phyloP scores from a whole-genome alignment of 2,113 vertebrate genomes.

The Myrmophylax atrothorax region DNA sequence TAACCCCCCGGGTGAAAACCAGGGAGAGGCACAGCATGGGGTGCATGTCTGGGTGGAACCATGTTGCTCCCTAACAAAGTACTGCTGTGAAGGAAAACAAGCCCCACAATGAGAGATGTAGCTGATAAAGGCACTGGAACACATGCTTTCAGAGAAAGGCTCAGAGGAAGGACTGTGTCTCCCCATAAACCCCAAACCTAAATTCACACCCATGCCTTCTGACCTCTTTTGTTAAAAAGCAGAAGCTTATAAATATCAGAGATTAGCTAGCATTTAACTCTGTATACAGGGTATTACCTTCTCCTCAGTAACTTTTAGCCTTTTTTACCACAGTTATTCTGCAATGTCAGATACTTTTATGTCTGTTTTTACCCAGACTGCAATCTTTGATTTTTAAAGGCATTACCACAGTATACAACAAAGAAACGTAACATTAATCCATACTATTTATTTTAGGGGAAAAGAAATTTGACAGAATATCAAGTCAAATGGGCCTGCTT shows the following conservation, averaged over 20 bases:
- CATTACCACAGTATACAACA: background rate
- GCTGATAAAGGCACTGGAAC: fast-evolving
- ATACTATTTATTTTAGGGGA: background rate
- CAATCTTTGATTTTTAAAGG: background rate
- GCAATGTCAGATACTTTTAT: background rate
- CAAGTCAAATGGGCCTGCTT: background rate
- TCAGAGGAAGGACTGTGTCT: background rate
- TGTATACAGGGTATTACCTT: background rate
- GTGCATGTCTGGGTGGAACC: background rate
- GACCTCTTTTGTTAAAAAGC: background rate
- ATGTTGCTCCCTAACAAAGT: background rate
- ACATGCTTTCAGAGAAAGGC: fast-evolving
- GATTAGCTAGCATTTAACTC: background rate
- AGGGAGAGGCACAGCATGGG: background rate
- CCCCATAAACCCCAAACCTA: background rate
- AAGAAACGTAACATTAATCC: background rate
- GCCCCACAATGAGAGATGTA: background rate
- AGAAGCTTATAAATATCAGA: background rate
- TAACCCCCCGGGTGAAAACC: background rate
- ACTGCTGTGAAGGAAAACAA: background rate
- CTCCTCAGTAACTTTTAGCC: background rate
- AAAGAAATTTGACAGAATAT: background rate
- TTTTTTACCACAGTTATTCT: background rate
- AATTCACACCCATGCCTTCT: background rate
- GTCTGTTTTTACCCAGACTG: background rate